Conservation (phyloP, 2,888 invertebrate species). For the Nemapogon koenigi region DNA sequence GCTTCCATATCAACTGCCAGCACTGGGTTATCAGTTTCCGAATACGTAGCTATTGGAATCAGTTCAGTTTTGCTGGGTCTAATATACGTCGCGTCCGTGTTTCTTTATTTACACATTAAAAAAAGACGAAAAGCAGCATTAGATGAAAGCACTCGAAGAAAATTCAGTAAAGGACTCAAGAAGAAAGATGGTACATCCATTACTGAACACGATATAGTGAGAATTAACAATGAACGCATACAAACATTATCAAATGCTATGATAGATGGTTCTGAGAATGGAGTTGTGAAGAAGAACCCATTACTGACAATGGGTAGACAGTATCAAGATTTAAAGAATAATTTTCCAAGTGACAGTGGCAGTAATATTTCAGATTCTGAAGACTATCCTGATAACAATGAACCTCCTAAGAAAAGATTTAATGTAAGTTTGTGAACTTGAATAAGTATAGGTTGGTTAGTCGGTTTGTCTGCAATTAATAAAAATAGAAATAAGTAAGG, state of each 20-base stretch:
- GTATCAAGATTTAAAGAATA: constrained; percentile 56
- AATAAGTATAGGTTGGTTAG: too few relatives aligned
- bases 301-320: constrained; percentile 68
- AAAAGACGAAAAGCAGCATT: constrained; percentile 64
- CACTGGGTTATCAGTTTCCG: constrained; percentile 72
- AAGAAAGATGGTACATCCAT: constrained; percentile 46
- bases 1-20: constrained; percentile 59
- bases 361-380: constrained; percentile 73
- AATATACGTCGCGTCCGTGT: constrained; percentile 86
- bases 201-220: constrained; percentile 49
- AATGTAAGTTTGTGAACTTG: constrained; percentile 30
- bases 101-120: constrained; percentile 80
- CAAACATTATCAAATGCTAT: constrained; percentile 45
- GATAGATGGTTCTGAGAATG: constrained; percentile 69
- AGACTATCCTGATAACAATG: constrained; percentile 50
- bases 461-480: too few relatives aligned
- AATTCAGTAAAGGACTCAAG: constrained; percentile 34
- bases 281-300: constrained; percentile 81
- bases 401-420: constrained; percentile 34
- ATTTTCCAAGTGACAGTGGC: constrained; percentile 56
- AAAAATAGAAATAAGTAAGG: too few relatives aligned
- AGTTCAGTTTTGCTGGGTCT: constrained; percentile 85
- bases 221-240: constrained; percentile 48
- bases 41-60: constrained; percentile 84
- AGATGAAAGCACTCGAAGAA: constrained; percentile 41